Percentiles rank a stretch among this genome's conserved stretches.
Evolutionary conservation across 2,888 invertebrate genomes (phyloP).

Genomic region (Synanthedon vespiformis): DNA sequence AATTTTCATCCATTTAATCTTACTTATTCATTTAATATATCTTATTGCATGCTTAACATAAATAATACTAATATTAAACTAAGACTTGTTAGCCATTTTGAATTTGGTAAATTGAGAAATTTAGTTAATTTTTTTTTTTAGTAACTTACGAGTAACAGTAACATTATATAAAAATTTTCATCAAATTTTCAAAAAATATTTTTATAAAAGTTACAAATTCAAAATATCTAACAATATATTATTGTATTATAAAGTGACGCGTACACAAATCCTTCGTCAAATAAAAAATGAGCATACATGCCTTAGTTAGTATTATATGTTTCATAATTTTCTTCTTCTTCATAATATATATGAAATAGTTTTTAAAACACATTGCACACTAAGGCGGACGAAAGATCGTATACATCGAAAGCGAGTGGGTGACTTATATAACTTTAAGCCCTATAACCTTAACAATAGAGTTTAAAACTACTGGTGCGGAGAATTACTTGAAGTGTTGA

Average conservation of each 20-base stretch:
- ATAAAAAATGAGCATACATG: constrained; percentile 3
- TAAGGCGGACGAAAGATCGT: constrained; percentile 15
- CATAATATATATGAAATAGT: background rate
- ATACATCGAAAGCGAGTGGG: constrained; percentile 26
- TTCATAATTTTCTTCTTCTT: background rate
- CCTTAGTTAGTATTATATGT: too few relatives aligned
- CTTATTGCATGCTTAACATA: constrained; percentile 58
- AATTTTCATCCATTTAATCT: constrained; percentile 7
- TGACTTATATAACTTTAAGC: constrained; percentile 12
- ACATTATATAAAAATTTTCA: too few relatives aligned
- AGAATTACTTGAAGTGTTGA: constrained; percentile 73
- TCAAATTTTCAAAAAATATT: too few relatives aligned
- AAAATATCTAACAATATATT: constrained; percentile 31
- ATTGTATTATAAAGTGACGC: constrained; percentile 31
- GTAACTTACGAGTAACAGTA: too few relatives aligned
- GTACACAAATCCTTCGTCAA: background rate
- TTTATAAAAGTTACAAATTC: constrained; percentile 22
- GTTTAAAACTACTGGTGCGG: constrained; percentile 53
- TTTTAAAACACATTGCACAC: background rate
- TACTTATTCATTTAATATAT: constrained; percentile 28
- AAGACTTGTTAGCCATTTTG: constrained; percentile 25
- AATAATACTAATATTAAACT: constrained; percentile 52
- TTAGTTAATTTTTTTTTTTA: too few relatives aligned
- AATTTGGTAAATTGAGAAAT: constrained; percentile 17
- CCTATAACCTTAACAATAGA: constrained; percentile 19